Conservation (phyloP, 1,140 invertebrate species). For the Ips nitidus region DNA sequence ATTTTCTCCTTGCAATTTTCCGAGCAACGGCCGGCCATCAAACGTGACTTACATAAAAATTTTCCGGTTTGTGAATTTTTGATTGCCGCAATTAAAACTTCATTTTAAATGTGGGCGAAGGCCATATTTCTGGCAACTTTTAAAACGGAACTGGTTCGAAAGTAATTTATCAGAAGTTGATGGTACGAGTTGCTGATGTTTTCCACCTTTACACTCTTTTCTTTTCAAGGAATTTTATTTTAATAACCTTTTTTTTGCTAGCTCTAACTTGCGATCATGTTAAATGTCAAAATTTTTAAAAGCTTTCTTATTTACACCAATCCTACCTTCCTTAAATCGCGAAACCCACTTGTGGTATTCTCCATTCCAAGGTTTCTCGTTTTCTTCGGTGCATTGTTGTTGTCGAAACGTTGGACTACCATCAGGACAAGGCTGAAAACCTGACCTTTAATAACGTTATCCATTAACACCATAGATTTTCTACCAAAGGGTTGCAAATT, state of each 20-base stretch:
- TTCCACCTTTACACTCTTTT: neutral
- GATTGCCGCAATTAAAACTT: constrained; percentile 33
- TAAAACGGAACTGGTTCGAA: constrained; percentile 14
- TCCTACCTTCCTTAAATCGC: constrained; percentile 16
- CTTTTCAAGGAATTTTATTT: neutral
- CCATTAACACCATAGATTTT: constrained; percentile 13
- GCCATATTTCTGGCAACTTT: constrained; percentile 17
- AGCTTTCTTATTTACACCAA: too few species aligned
- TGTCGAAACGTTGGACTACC: constrained; percentile 57
- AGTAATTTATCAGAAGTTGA: constrained; percentile 12
- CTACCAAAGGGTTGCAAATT: constrained; percentile 64
- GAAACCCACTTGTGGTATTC: constrained; percentile 57
- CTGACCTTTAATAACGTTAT: neutral
- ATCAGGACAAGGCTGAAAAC: constrained; percentile 58
- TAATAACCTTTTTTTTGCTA: neutral
- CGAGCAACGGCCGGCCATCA: constrained; percentile 23
- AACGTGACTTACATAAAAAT: constrained; percentile 33
- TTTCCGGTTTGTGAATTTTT: constrained; percentile 34
- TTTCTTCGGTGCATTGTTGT: constrained; percentile 61
- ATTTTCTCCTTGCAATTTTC: constrained; percentile 23
- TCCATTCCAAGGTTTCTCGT: constrained; percentile 53
- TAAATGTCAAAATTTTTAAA: neutral
- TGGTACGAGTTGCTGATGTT: constrained; percentile 1
- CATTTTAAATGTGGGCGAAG: constrained; percentile 25
- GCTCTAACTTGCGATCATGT: neutral